These are phyloP conservation scores for Dinothrombium tinctorium DNA, from an alignment of 1,140 invertebrate species.

Conservation along the genomic window DNA sequence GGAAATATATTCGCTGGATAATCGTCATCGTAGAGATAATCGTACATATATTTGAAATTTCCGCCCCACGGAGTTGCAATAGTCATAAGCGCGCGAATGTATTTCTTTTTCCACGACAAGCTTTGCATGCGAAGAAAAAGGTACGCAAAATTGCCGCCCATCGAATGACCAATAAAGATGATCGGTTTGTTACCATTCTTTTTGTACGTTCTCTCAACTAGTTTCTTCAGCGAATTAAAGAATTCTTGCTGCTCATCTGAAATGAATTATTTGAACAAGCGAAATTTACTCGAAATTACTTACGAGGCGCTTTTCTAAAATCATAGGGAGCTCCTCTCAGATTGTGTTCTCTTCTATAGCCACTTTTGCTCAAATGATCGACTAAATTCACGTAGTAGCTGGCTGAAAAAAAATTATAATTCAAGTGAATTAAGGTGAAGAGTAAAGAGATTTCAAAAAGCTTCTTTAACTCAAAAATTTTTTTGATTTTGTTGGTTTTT, in stretches of 20 bases:
- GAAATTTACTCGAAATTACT: neutral
- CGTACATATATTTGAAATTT: constrained; percentile 75
- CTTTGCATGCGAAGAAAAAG: constrained; percentile 56
- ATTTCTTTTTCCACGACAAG: constrained; percentile 72
- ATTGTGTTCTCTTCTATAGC: constrained; percentile 1
- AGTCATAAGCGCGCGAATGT: constrained; percentile 52
- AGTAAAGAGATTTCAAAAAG: too few relatives aligned
- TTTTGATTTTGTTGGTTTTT: too few relatives aligned
- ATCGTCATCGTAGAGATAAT: constrained; percentile 24
- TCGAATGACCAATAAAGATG: constrained; percentile 69
- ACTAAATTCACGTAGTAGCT: neutral
- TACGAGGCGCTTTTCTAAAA: constrained; percentile 4
- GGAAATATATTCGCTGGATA: neutral
- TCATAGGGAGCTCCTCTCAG: constrained; percentile 5
- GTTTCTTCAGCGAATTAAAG: constrained; percentile 33
- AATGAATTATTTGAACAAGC: neutral
- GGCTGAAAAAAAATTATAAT: too few relatives aligned
- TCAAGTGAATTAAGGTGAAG: too few relatives aligned
- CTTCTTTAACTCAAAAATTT: too few relatives aligned
- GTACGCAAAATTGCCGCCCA: constrained; percentile 68
- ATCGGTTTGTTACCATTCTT: constrained; percentile 49
- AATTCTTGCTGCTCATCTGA: constrained; percentile 3
- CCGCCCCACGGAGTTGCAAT: constrained; percentile 81
- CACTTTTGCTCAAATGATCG: neutral
- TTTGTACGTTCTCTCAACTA: constrained; percentile 63